A percentile compares a stretch with the other conserved stretches of the same genome.
Conservation (phyloP, 2,888 invertebrate species). For the Craniophora ligustri region DNA sequence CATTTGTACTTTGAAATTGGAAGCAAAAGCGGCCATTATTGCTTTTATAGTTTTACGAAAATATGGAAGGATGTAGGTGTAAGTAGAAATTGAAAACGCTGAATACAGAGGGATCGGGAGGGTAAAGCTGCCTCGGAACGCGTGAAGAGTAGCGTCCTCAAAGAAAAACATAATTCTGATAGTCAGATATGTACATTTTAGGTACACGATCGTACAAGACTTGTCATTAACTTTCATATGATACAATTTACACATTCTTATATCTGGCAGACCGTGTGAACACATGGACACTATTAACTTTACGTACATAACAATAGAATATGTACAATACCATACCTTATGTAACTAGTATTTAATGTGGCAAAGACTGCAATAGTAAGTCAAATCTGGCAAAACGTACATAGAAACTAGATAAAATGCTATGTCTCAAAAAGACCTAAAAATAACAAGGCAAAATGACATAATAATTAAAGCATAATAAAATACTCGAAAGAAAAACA, state of each 20-base stretch:
- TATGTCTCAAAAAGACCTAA: conserved; percentile 72
- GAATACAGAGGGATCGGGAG: conserved; percentile 17
- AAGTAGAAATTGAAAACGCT: conserved; percentile 33
- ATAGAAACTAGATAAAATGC: conserved; percentile 67
- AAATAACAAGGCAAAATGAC: conserved; percentile 60
- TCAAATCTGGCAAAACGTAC: conserved; percentile 68
- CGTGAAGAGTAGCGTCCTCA: conserved; percentile 23
- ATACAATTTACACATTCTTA: conserved; percentile 65
- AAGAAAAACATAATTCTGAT: conserved; percentile 16
- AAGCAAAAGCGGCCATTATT: conserved; percentile 61
- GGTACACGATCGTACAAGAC: conserved; percentile 62
- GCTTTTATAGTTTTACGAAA: conserved; percentile 44
- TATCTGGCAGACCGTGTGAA: conserved; percentile 70
- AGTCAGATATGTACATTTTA: conserved; percentile 54
- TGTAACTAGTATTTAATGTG: conserved; percentile 67
- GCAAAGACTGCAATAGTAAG: conserved; percentile 73
- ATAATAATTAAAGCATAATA: conserved; percentile 60
- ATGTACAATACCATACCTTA: conserved; percentile 62
- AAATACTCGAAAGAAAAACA: conserved; percentile 57
- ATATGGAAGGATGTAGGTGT: conserved; percentile 33
- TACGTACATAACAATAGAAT: conserved; percentile 64
- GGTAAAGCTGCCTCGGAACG: conserved; percentile 47
- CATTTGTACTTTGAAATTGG: conserved; percentile 82
- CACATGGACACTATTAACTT: conserved; percentile 70
- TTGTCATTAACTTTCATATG: conserved; percentile 59